Conservation (phyloP, 92 coral and sea anemone genomes). For the Desmophyllum pertusum region DNA sequence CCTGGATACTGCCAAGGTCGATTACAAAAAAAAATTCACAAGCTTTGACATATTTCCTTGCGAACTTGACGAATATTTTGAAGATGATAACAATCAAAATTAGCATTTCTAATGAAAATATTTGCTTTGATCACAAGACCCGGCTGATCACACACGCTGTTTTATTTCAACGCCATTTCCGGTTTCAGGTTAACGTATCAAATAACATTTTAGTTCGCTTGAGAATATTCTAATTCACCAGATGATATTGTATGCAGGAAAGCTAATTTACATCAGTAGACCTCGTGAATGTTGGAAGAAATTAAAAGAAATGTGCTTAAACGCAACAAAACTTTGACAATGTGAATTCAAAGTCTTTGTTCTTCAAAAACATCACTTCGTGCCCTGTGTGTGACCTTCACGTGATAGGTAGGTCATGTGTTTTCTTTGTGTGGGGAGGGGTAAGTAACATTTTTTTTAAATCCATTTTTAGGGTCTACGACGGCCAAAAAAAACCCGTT, state of each 20-base stretch:
- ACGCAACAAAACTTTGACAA: not conserved
- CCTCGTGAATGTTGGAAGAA: not conserved
- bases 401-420: not conserved
- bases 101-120: not conserved
- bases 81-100: not conserved
- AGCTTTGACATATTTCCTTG: not conserved
- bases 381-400: constrained; percentile 13
- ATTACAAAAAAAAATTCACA: not conserved
- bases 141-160: not conserved
- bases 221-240: not conserved
- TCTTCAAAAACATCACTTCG: not conserved
- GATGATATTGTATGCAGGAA: not conserved
- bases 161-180: not conserved
- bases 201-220: not conserved
- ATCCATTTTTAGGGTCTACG: not conserved
- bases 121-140: not conserved
- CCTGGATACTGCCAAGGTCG: not conserved
- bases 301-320: not conserved
- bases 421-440: not conserved
- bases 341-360: not conserved
- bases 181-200: not conserved
- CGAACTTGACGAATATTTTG: not conserved
- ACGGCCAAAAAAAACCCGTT: not conserved
- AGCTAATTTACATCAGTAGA: not conserved
- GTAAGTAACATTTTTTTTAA: not conserved